Evolutionary conservation across 1,140 invertebrate genomes (phyloP), one percentile per base, ranked within the genome.

Genomic region (Octopus sinensis): DNA sequence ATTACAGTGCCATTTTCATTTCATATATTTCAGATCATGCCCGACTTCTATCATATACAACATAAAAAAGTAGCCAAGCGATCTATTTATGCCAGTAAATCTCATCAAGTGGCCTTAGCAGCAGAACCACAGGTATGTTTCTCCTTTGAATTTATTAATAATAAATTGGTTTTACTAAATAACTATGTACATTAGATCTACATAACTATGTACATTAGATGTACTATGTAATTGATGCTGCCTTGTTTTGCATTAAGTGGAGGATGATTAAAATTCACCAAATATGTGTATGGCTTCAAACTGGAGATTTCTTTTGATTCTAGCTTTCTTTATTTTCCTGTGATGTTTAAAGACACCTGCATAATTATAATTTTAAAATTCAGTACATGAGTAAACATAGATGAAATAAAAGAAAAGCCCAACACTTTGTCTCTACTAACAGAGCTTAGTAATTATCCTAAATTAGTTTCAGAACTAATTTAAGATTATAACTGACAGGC

Each of bases 51-150:
- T 82, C 53, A 82, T 71, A 83, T 86, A 75, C 81, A 83, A 80
- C 85, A 86, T 77, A 82, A 82, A 81, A 82, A 85, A 82, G 85
- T 86, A 77, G 81, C 82, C 54, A 86, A 86, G 78, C 68, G 85
- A 76, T 86, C 85, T n/a, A 76, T 81, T 12, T 83, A 82, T 78
- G 76, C 84, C 62, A 85, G 84, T 79, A 79, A 76, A n/a, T 79
- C 75, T 68, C 81, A 85, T 78, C 84, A 85, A 56, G 56, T n/a
- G 56, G 73, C 79, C 51, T 79, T 86, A 62, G 78, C 79, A 73
- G 76, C 82, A 68, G 84, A 86, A 78, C 52, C 80, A 81, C 75
- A 84, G 77, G 84, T 86, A 78, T 81, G 85, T 83, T 51, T 51
- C 6, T 13, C 13, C 30, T 43, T 43, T 43, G 3, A 43, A 43